Conservation (phyloP, 2,888 invertebrate species). For the Euplexia lucipara region DNA sequence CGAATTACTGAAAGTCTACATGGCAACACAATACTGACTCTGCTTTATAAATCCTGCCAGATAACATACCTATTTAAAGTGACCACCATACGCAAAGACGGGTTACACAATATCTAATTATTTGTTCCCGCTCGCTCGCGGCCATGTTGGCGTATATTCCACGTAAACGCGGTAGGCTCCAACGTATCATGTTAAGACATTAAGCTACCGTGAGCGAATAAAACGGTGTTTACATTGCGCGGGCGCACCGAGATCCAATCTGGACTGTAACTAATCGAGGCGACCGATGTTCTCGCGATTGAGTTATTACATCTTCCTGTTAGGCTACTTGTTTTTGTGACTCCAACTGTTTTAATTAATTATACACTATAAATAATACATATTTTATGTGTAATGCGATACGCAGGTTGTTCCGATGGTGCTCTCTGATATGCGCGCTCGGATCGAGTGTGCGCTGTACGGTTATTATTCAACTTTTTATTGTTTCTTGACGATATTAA, state of each 20-base stretch:
- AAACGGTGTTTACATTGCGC: slow-evolving; percentile 80
- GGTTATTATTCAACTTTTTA: slow-evolving; percentile 89
- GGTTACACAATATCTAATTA: slow-evolving; percentile 53
- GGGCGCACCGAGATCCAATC: slow-evolving; percentile 85
- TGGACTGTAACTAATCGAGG: slow-evolving; percentile 89
- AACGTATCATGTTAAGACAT: slow-evolving; percentile 86
- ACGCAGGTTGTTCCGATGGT: slow-evolving; percentile 84
- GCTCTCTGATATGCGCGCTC: slow-evolving; percentile 79
- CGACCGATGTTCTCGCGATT: slow-evolving; percentile 85
- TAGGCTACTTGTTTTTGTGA: slow-evolving; percentile 89
- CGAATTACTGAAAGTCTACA: background rate
- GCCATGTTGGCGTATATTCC: slow-evolving; percentile 62
- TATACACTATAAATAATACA: slow-evolving; percentile 90
- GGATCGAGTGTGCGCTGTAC: slow-evolving; percentile 73
- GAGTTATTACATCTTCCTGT: slow-evolving; percentile 91
- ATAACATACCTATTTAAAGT: slow-evolving; percentile 20
- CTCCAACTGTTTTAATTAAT: slow-evolving; percentile 90
- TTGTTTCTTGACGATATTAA: slow-evolving; percentile 83
- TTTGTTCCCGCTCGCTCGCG: slow-evolving; percentile 56
- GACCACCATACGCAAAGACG: slow-evolving; percentile 24
- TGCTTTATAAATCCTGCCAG: background rate
- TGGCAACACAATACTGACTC: background rate
- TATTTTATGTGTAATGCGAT: slow-evolving; percentile 90
- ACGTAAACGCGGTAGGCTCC: slow-evolving; percentile 80
- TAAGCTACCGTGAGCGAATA: slow-evolving; percentile 77